A percentile compares a stretch with the other conserved stretches of the same genome.
Evolutionary conservation across 2,888 invertebrate genomes (phyloP).

Genomic region (Carcina quercana): DNA sequence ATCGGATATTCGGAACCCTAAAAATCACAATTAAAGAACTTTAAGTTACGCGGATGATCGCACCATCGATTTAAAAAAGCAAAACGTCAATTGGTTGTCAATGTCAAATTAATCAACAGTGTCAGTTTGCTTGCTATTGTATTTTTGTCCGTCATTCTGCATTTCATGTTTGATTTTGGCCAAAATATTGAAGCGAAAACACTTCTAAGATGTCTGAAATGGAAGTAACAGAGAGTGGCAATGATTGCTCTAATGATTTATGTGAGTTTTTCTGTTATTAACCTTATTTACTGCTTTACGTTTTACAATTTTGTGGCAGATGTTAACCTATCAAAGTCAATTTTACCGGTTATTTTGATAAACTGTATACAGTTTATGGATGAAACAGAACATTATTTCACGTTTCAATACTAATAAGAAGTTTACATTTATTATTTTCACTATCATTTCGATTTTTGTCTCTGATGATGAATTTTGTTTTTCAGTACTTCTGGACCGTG

Average conservation of each 20-base stretch:
- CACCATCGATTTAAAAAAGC: too few species aligned
- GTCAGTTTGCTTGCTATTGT: slow-evolving; percentile 7
- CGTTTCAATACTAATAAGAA: too few species aligned
- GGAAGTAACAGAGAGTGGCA: slow-evolving; percentile 54
- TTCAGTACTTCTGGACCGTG: slow-evolving; percentile 89
- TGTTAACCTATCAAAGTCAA: slow-evolving; percentile 11
- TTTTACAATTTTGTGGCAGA: too few species aligned
- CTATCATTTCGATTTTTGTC: too few species aligned
- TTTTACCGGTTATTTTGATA: slow-evolving; percentile 28
- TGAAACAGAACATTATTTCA: too few species aligned
- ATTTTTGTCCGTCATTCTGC: slow-evolving; percentile 39
- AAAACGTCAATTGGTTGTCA: too few species aligned
- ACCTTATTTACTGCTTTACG: too few species aligned
- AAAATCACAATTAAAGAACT: too few species aligned
- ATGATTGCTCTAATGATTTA: slow-evolving; percentile 60
- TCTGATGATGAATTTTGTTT: slow-evolving; percentile 14
- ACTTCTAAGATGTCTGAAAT: slow-evolving; percentile 57
- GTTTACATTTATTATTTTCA: too few species aligned
- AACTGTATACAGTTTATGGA: too few species aligned
- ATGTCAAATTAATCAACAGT: slow-evolving; percentile 3
- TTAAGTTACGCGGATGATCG: too few species aligned
- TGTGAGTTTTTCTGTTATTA: slow-evolving; percentile 44
- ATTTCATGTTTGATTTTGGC: slow-evolving; percentile 14
- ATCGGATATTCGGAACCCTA: too few species aligned
- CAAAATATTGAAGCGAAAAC: slow-evolving; percentile 17